Conservation (phyloP, 2,797 vertebrate genomes). For the Carapus acus region DNA sequence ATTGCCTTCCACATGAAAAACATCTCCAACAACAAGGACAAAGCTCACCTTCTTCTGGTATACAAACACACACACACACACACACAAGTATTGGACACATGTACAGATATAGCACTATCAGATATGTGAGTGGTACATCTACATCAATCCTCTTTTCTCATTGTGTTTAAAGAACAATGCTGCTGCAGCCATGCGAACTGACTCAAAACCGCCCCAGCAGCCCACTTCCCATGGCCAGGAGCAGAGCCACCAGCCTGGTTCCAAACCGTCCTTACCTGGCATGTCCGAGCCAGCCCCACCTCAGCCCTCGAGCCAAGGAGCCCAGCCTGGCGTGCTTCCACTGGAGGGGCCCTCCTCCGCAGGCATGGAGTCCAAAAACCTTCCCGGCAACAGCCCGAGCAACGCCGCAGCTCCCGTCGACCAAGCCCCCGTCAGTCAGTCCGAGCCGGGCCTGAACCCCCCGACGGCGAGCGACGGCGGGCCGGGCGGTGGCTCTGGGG, state of each 20-base stretch:
- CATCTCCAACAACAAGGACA: constrained; percentile 95
- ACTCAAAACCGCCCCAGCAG: constrained; percentile 84
- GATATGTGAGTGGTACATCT: not conserved
- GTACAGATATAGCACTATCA: not conserved
- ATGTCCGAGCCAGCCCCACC: constrained; percentile 72
- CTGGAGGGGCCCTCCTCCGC: constrained; percentile 80
- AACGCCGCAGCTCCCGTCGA: constrained; percentile 81
- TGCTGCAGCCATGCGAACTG: constrained; percentile 81
- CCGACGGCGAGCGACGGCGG: constrained; percentile 61
- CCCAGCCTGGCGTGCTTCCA: constrained; percentile 77
- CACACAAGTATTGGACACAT: not conserved
- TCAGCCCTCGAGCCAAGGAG: constrained; percentile 78
- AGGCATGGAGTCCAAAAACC: constrained; percentile 86
- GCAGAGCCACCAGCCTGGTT: constrained; percentile 87
- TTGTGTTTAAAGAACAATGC: constrained; percentile 88
- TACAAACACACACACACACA: constrained; percentile 18
- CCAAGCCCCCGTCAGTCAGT: constrained; percentile 76
- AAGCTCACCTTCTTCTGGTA: constrained; percentile 91
- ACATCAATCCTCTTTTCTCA: constrained; percentile 26
- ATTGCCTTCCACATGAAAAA: constrained; percentile 98
- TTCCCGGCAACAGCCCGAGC: constrained; percentile 84
- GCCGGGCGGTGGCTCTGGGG: constrained; percentile 56
- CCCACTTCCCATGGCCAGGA: constrained; percentile 74
- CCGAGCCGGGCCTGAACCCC: constrained; percentile 67
- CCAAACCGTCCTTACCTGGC: constrained; percentile 85